These are phyloP conservation scores for Tyrannus savana DNA, from an alignment of 2,113 vertebrate genomes.

Conservation along the genomic window DNA sequence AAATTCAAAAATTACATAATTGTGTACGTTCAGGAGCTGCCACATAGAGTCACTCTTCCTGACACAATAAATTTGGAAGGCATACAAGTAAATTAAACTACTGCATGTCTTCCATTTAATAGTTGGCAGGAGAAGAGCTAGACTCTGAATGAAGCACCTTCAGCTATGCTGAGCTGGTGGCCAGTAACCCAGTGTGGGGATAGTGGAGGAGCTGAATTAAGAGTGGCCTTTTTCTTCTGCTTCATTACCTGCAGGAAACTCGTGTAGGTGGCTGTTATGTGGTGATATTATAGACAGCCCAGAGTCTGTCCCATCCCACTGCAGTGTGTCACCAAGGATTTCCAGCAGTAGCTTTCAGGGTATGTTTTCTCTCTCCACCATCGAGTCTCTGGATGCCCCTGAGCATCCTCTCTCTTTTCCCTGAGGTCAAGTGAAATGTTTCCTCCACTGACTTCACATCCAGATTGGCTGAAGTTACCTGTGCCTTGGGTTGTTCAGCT, in stretches of 20 bases:
- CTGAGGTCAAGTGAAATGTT: neutral
- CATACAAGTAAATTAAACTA: neutral
- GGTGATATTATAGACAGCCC: neutral
- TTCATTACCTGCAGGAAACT: neutral
- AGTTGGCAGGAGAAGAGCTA: neutral
- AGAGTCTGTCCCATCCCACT: neutral
- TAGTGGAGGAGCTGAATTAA: neutral
- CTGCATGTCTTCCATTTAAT: neutral
- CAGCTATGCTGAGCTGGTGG: neutral
- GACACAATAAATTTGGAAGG: neutral
- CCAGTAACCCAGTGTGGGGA: neutral
- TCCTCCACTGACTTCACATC: fast-evolving
- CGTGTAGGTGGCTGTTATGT: neutral
- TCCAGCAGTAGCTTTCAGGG: neutral
- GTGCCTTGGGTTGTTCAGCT: neutral
- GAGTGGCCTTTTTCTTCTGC: neutral
- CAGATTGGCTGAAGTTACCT: neutral
- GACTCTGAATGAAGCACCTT: neutral
- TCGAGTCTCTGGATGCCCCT: neutral
- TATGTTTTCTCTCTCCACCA: neutral
- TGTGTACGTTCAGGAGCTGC: neutral
- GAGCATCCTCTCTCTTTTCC: neutral
- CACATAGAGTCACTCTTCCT: fast-evolving
- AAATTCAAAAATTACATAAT: neutral
- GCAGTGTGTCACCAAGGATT: neutral